Conservation (phyloP, 1,140 invertebrate genomes). For the Augochlora pura region DNA sequence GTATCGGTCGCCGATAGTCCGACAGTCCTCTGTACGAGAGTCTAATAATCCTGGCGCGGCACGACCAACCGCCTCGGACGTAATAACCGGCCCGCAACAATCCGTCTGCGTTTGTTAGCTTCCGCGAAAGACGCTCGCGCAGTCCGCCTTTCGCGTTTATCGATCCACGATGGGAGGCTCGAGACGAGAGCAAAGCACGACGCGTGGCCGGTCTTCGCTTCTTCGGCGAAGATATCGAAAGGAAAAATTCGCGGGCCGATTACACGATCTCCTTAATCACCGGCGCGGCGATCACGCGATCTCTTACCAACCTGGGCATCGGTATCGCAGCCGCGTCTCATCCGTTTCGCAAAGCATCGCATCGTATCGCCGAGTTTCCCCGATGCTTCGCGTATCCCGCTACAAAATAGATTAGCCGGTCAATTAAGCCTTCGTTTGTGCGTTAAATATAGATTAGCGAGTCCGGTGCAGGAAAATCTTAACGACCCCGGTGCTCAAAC, state of each 20-base stretch:
- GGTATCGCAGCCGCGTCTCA: too few species aligned
- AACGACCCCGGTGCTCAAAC: neutral
- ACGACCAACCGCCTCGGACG: neutral
- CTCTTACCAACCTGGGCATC: neutral
- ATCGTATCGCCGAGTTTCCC: neutral
- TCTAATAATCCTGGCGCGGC: too few species aligned
- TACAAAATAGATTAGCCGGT: conserved; percentile 14
- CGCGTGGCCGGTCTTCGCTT: too few species aligned
- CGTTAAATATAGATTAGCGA: conserved; percentile 19
- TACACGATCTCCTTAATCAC: neutral
- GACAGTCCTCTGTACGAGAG: too few species aligned
- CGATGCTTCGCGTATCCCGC: neutral
- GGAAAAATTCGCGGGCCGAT: neutral
- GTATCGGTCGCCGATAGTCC: neutral
- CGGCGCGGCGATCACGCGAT: neutral
- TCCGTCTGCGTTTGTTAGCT: conserved; percentile 12
- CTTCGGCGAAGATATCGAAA: neutral
- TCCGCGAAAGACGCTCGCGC: neutral
- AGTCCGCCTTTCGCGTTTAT: conserved; percentile 17
- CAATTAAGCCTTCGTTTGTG: conserved; percentile 18
- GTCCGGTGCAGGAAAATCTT: neutral
- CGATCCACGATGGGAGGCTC: conserved; percentile 21
- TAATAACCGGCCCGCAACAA: conserved; percentile 4
- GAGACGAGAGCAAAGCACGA: neutral
- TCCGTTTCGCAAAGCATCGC: too few species aligned